A percentile compares a stretch with the other conserved stretches of the same genome.
phyloP scores from a whole-genome alignment of 2,113 vertebrate genomes.

The Verasper variegatus region DNA sequence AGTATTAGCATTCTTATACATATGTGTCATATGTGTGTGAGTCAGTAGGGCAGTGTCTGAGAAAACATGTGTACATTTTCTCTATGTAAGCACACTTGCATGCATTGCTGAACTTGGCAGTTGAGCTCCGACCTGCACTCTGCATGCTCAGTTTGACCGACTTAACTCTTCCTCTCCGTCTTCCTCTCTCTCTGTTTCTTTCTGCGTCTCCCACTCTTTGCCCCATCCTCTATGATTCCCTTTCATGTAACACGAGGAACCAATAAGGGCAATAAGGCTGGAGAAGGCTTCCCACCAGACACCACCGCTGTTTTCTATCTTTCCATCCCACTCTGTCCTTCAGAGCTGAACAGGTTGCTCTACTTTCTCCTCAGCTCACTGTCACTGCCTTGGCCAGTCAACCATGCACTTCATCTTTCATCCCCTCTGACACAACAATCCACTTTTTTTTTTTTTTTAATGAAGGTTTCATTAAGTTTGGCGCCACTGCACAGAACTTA shows the following conservation, averaged over 20 bases:
- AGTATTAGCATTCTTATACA: background rate
- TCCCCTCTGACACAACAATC: constrained; percentile 51
- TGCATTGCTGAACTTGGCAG: background rate
- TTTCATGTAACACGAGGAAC: constrained; percentile 68
- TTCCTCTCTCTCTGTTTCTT: constrained; percentile 11
- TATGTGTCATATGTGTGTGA: background rate
- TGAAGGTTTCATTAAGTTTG: constrained; percentile 62
- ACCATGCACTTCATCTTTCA: constrained; percentile 49
- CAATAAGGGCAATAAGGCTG: constrained; percentile 45
- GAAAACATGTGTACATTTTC: background rate
- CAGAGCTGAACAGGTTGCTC: constrained; percentile 24
- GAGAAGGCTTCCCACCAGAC: constrained; percentile 39
- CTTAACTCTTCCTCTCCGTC: constrained; percentile 53
- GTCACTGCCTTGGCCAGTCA: constrained; percentile 47
- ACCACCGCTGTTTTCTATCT: constrained; percentile 37
- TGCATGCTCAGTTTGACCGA: constrained; percentile 71
- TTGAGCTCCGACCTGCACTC: constrained; percentile 37
- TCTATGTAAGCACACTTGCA: background rate
- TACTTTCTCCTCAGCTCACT: constrained; percentile 22
- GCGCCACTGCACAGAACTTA: constrained; percentile 54
- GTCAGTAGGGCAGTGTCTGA: constrained; percentile 3
- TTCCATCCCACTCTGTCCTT: constrained; percentile 46
- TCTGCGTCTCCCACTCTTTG: constrained; percentile 28
- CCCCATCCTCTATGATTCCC: constrained; percentile 45
- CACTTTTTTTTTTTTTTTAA: constrained; percentile 40